Evolutionary conservation across 2,888 invertebrate species (phyloP).

Genomic region (Urechis unicinctus): DNA sequence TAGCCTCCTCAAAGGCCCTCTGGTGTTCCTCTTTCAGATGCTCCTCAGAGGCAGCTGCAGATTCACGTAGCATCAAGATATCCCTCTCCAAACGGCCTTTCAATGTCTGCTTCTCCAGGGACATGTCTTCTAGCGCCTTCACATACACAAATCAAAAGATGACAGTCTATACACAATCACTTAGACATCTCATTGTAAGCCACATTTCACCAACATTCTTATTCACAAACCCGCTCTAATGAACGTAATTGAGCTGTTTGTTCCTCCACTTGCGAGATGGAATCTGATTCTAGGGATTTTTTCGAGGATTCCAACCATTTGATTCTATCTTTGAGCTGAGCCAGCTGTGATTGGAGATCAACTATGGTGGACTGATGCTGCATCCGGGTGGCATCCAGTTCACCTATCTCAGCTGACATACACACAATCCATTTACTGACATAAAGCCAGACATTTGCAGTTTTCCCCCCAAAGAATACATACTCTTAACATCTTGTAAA

Average conservation of each 20-base stretch:
- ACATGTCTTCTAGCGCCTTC: conserved; percentile 39
- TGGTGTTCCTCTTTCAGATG: conserved; percentile 11
- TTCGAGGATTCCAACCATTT: conserved; percentile 27
- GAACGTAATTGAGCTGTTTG: conserved; percentile 26
- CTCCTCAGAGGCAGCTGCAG: conserved; percentile 21
- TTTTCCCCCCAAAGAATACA: too few relatives aligned
- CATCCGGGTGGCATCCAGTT: conserved; percentile 39
- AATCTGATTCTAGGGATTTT: too few relatives aligned
- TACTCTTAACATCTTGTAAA: too few relatives aligned
- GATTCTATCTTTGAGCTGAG: conserved; percentile 30
- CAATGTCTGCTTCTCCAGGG: conserved; percentile 38
- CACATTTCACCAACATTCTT: not conserved
- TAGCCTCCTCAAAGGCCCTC: conserved; percentile 3
- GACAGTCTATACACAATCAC: too few relatives aligned
- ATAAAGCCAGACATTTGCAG: too few relatives aligned
- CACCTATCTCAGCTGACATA: conserved; percentile 34
- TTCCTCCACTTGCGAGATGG: conserved; percentile 24
- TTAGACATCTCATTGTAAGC: too few relatives aligned
- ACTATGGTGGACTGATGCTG: conserved; percentile 37
- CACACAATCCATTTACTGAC: too few relatives aligned
- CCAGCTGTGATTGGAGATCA: conserved; percentile 29
- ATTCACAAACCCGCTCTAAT: conserved; percentile 30
- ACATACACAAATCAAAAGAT: too few relatives aligned
- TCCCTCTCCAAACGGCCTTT: conserved; percentile 35
- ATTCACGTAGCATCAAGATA: conserved; percentile 25